These are phyloP conservation scores for Oasisia sp. DNA, from an alignment of 2,888 invertebrate genomes.

Conservation along the genomic window DNA sequence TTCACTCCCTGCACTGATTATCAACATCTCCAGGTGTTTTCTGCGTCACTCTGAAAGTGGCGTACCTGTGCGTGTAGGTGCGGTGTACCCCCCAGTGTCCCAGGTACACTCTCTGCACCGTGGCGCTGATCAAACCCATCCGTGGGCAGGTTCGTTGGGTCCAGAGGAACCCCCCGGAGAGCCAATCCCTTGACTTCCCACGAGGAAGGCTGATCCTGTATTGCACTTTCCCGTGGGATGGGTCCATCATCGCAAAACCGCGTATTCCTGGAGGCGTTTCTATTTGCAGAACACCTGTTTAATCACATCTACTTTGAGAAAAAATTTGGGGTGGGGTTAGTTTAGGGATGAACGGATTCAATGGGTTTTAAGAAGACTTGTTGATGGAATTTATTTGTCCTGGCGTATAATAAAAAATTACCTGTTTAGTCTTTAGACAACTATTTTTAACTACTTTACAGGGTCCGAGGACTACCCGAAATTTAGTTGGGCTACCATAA, in stretches of 20 bases:
- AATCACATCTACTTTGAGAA: too few relatives aligned
- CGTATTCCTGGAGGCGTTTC: background rate
- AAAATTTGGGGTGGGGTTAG: background rate
- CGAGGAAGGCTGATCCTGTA: background rate
- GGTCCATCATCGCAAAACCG: background rate
- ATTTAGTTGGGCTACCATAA: too few relatives aligned
- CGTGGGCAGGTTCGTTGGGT: background rate
- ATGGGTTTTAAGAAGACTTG: background rate
- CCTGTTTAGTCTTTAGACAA: background rate
- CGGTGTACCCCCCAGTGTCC: background rate
- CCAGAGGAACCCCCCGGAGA: background rate
- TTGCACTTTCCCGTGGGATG: background rate
- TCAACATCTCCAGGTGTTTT: background rate
- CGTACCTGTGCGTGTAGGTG: background rate
- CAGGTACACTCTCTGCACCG: background rate
- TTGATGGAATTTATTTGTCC: background rate
- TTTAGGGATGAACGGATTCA: background rate
- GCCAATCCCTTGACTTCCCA: background rate
- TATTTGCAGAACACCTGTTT: background rate
- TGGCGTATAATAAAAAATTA: background rate
- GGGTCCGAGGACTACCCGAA: too few relatives aligned
- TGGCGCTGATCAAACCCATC: background rate
- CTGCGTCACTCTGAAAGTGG: background rate
- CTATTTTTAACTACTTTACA: too few relatives aligned
- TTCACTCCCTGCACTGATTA: background rate